Evolutionary conservation across 2,113 vertebrate genomes (phyloP).

Genomic region (Anseranas semipalmata): DNA sequence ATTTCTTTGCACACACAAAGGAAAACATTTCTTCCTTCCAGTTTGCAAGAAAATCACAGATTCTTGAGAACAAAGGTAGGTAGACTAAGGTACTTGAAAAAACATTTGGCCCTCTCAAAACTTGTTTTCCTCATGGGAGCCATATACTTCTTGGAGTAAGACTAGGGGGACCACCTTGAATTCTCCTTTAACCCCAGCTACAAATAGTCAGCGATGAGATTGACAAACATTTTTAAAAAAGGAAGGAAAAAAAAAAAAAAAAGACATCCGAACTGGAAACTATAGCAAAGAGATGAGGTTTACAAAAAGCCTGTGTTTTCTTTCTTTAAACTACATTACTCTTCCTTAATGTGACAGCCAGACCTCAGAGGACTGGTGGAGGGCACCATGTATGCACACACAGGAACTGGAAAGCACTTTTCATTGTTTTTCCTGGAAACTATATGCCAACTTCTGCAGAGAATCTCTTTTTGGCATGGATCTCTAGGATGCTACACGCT

Average conservation of each 20-base stretch:
- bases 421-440: slow-evolving; percentile 27
- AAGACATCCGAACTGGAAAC: not conserved
- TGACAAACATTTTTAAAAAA: not conserved
- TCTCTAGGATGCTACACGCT: not conserved
- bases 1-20: not conserved
- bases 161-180: not conserved
- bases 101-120: not conserved
- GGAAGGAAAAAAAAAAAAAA: not conserved
- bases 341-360: slow-evolving; percentile 15
- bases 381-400: not conserved
- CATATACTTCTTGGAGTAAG: not conserved
- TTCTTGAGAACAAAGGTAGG: not conserved
- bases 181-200: not conserved
- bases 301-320: not conserved
- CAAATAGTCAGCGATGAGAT: not conserved
- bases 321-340: not conserved
- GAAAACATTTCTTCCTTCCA: not conserved
- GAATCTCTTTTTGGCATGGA: not conserved
- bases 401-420: slow-evolving; percentile 2
- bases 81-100: not conserved
- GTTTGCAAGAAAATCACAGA: not conserved
- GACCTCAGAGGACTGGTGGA: slow-evolving; percentile 33
- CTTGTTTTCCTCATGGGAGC: not conserved
- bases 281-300: not conserved
- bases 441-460: not conserved